These are phyloP conservation scores for Manis javanica DNA, from an alignment of 2,797 vertebrate genomes.

Conservation along the genomic window DNA sequence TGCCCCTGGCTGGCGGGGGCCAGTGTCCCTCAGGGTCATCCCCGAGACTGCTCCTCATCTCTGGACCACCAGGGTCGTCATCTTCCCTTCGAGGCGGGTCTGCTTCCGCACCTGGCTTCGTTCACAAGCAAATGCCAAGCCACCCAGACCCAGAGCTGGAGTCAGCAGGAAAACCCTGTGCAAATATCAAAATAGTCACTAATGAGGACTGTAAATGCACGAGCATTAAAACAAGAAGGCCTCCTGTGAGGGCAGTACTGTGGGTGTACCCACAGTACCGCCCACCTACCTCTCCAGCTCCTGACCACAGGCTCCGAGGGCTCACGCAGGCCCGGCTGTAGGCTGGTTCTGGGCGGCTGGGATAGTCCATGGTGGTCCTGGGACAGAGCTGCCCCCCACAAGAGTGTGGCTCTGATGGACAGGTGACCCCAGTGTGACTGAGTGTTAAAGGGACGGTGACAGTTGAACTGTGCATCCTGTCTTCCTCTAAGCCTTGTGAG, in stretches of 20 bases:
- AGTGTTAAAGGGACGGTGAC: not conserved
- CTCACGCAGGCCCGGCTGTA: not conserved
- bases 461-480: not conserved
- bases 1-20: not conserved
- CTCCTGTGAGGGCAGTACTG: not conserved
- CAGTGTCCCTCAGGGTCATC: not conserved
- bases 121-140: not conserved
- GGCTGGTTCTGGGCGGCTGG: not conserved
- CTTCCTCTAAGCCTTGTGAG: not conserved
- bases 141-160: not conserved
- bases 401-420: not conserved
- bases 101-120: not conserved
- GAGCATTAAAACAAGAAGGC: not conserved
- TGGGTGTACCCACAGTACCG: not conserved
- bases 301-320: not conserved
- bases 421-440: not conserved
- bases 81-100: not conserved
- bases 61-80: rapidly evolving
- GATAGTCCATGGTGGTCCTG: not conserved
- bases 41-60: not conserved
- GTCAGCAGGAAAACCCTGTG: not conserved
- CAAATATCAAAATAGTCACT: constrained; percentile 14
- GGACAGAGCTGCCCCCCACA: not conserved
- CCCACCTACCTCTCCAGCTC: rapidly evolving
- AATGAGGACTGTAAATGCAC: not conserved